A percentile compares a stretch with the other conserved stretches of the same genome.
Evolutionary conservation across 1,140 invertebrate species (phyloP).

Genomic region (Drosophila pallidifrons): DNA sequence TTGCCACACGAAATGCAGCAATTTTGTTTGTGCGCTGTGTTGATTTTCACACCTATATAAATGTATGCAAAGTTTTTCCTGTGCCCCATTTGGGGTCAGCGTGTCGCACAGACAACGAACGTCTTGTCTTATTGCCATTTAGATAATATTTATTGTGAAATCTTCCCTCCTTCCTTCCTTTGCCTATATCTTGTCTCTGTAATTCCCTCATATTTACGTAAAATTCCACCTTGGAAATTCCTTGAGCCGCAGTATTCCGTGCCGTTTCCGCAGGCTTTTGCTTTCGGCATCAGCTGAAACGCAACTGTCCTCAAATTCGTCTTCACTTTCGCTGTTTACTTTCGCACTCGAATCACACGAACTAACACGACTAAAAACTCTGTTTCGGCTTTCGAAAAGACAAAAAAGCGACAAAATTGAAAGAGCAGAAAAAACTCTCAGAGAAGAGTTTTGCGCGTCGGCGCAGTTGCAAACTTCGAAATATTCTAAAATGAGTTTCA

Average conservation of each 20-base stretch:
- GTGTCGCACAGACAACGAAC: conserved; percentile 9
- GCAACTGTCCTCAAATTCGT: conserved; percentile 50
- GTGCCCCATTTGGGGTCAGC: background rate
- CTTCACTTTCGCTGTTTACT: conserved; percentile 43
- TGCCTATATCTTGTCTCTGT: conserved; percentile 6
- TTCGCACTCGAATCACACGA: conserved; percentile 33
- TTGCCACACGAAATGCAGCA: conserved; percentile 73
- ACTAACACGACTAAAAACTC: conserved; percentile 16
- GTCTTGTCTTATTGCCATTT: conserved; percentile 1
- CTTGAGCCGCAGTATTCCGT: background rate
- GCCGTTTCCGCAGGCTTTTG: conserved; percentile 40
- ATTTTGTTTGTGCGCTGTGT: conserved; percentile 50
- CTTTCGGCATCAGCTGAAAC: conserved; percentile 57
- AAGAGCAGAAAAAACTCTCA: conserved; percentile 3
- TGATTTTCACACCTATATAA: conserved; percentile 70
- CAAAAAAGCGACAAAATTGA: background rate
- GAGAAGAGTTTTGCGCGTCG: conserved; percentile 14
- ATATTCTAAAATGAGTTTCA: conserved; percentile 13
- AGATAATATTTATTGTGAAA: conserved; percentile 63
- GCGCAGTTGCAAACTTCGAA: conserved; percentile 24
- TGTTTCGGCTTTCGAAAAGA: conserved; percentile 7
- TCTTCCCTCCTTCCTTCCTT: too few relatives aligned
- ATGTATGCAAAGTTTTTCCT: conserved; percentile 59
- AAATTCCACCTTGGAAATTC: background rate
- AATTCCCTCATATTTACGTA: conserved; percentile 8